These are phyloP conservation scores for Drosophila pruinosa DNA, from an alignment of 1,140 invertebrate genomes.

Conservation along the genomic window DNA sequence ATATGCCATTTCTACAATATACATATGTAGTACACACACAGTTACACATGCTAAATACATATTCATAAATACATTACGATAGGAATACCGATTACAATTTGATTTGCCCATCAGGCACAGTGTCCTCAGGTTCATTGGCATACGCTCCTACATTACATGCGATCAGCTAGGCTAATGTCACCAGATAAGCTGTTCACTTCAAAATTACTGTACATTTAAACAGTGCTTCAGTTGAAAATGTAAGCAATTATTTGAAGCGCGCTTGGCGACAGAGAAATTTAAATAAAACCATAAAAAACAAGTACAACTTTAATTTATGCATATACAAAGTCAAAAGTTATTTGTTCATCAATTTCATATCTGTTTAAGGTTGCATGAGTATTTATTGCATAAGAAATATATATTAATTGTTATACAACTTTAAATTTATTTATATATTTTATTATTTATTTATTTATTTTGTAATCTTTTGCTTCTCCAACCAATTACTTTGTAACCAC, in stretches of 20 bases:
- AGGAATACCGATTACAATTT: constrained; percentile 64
- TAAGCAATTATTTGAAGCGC: too few relatives aligned
- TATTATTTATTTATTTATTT: neutral
- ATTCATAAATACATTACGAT: constrained; percentile 74
- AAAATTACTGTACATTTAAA: neutral
- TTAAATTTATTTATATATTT: neutral
- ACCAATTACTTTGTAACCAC: constrained; percentile 1
- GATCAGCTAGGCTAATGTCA: neutral
- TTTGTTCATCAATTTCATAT: too few relatives aligned
- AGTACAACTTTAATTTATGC: too few relatives aligned
- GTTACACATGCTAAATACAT: constrained; percentile 28
- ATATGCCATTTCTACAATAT: neutral
- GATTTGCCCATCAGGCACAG: constrained; percentile 56
- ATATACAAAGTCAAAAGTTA: too few relatives aligned
- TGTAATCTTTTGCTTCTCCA: neutral
- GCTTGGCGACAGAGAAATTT: too few relatives aligned
- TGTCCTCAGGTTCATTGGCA: constrained; percentile 20
- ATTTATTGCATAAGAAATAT: too few relatives aligned
- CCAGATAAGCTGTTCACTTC: neutral
- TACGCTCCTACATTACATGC: neutral
- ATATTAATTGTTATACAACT: too few relatives aligned
- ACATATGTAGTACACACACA: constrained; percentile 25
- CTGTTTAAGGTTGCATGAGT: too few relatives aligned
- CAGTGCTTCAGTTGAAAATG: too few relatives aligned
- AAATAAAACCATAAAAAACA: too few relatives aligned